Conservation (phyloP, 2,797 vertebrate genomes). For the Phrynocephalus vlangalii region DNA sequence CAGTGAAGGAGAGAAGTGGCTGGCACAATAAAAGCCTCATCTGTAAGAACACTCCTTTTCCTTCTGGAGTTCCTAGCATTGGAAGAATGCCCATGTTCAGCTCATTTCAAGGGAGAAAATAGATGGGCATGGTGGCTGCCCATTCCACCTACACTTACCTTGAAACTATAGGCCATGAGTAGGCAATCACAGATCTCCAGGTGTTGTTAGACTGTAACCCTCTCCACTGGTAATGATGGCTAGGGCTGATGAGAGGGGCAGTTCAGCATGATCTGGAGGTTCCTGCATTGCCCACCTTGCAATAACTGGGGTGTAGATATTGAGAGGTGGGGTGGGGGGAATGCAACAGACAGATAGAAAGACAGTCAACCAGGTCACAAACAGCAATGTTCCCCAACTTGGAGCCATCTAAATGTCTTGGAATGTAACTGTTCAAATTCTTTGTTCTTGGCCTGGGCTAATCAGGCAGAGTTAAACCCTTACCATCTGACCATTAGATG, state of each 20-base stretch:
- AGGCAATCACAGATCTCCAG: background rate
- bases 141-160: background rate
- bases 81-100: background rate
- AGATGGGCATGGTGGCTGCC: background rate
- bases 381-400: background rate
- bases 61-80: background rate
- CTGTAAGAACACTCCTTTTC: background rate
- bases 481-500: background rate
- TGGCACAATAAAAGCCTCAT: background rate
- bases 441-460: no score
- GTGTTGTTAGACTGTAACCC: no score
- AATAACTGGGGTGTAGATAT: no score
- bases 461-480: background rate
- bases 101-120: background rate
- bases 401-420: background rate
- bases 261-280: no score
- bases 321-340: no score
- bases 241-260: no score
- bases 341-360: no score
- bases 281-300: no score
- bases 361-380: background rate
- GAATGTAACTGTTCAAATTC: background rate
- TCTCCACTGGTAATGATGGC: no score
- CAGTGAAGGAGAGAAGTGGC: no score
- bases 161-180: background rate